Evolutionary conservation across 1,140 invertebrate genomes (phyloP), one percentile per base, ranked within the genome.

Genomic region (Hylaeus volcanicus): DNA sequence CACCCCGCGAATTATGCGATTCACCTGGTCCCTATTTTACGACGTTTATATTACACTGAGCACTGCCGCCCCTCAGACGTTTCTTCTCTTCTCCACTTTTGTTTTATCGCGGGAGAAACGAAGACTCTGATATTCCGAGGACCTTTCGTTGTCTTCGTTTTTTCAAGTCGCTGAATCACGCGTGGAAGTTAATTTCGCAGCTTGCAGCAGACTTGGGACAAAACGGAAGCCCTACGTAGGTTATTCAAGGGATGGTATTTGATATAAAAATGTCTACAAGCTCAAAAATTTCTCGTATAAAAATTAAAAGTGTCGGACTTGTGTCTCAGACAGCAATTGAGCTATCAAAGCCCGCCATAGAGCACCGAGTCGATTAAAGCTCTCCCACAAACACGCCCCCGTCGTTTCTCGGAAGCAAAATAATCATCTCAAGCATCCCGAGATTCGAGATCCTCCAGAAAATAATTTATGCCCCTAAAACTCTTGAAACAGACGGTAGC

Each of bases 21-120:
- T 93, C 92, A 93, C 92, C 92, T 93, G 92, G 88, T 92, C 92
- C 92, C 92, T 93, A 92, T 93, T 93, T 93, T 93, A 93, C 91
- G 92, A 93, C 92, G 91, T 92, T 93, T 93, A 93, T 93, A 93
- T 93, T 93, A 92, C 92, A 89, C 86, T 86, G 83, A 81, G 85
- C 81, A 89, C 88, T 84, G 88, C 86, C 82, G 87, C 89, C 90
- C 92, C 89, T 91, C 83, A 68, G 83, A 86, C 74, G 85, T 87
- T 88, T 88, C 83, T 85, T 86, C 84, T 76, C 71, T 48, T n/a
- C 75, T 71, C 58, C 9, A 80, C 84, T 84, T 86, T 88, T 74
- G 58, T 77, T 81, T 86, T 83, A 77, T 76, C 75, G 80, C 77
- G 74, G 41, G n/a, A 12, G 48, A 75, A 82, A 82, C 48, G 74